Conservation (phyloP, 2,888 invertebrate species). For the Syrista parreyssii region DNA sequence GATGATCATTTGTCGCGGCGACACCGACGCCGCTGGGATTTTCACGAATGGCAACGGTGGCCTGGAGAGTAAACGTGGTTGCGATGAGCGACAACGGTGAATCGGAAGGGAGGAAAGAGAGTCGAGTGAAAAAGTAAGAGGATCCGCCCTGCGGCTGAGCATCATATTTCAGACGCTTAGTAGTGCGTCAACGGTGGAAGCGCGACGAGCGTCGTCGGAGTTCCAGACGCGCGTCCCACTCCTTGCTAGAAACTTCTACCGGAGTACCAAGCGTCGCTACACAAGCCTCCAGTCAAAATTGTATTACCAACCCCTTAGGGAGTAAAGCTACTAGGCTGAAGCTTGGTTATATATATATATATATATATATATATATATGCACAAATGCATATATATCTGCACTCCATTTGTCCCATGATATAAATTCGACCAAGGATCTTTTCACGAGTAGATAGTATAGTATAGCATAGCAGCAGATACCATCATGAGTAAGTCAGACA, state of each 20-base stretch:
- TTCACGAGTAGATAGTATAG: neutral
- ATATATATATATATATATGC: no score
- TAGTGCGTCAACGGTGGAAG: neutral
- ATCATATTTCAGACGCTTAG: conserved; percentile 41
- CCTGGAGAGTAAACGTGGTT: neutral
- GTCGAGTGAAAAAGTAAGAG: conserved; percentile 12
- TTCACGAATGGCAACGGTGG: neutral
- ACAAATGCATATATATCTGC: no score
- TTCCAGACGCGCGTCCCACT: neutral
- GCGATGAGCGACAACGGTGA: neutral
- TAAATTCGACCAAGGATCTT: neutral
- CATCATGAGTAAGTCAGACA: no score
- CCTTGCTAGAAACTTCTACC: neutral
- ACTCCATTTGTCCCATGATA: neutral
- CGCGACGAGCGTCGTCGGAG: neutral
- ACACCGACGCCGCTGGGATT: neutral
- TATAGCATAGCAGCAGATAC: neutral
- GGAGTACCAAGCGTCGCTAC: neutral
- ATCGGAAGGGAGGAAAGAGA: neutral
- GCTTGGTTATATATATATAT: neutral
- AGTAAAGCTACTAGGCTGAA: neutral
- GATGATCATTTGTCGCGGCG: conserved; percentile 39
- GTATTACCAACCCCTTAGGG: neutral
- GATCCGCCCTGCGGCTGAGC: conserved; percentile 1
- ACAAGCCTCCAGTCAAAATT: neutral